These are phyloP conservation scores for Myotis findleyi DNA, from an alignment of 2,797 vertebrate species.

Conservation along the genomic window DNA sequence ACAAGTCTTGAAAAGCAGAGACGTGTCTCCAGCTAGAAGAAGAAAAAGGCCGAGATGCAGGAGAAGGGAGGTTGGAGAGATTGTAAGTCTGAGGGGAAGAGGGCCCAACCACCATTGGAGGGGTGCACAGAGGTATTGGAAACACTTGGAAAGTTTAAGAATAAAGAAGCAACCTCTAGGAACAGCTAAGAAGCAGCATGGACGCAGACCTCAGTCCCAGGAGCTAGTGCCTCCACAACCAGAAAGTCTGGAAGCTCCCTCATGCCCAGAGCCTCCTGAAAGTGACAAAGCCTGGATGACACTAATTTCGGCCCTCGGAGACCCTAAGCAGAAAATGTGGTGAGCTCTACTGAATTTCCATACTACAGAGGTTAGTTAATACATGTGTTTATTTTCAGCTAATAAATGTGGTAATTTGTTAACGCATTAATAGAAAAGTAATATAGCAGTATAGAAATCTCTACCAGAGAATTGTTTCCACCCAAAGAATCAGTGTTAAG, in stretches of 20 bases:
- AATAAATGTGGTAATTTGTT: not conserved
- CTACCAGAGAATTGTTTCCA: not conserved
- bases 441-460: not conserved
- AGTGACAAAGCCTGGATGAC: accelerated
- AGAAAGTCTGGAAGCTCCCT: not conserved
- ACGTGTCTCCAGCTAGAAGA: not conserved
- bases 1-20: not conserved
- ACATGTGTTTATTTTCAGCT: not conserved
- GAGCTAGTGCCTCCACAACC: not conserved
- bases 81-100: not conserved
- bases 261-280: not conserved
- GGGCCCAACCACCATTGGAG: no score
- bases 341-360: not conserved
- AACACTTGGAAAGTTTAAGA: accelerated
- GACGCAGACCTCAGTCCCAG: not conserved
- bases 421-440: not conserved
- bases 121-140: accelerated
- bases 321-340: not conserved
- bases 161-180: not conserved
- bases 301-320: not conserved
- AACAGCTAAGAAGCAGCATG: accelerated
- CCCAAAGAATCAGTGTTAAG: not conserved
- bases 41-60: not conserved
- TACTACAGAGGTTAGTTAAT: not conserved
- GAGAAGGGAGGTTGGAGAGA: not conserved